phyloP scores from a whole-genome alignment of 2,888 invertebrate species.

The Drosophila leonis region DNA sequence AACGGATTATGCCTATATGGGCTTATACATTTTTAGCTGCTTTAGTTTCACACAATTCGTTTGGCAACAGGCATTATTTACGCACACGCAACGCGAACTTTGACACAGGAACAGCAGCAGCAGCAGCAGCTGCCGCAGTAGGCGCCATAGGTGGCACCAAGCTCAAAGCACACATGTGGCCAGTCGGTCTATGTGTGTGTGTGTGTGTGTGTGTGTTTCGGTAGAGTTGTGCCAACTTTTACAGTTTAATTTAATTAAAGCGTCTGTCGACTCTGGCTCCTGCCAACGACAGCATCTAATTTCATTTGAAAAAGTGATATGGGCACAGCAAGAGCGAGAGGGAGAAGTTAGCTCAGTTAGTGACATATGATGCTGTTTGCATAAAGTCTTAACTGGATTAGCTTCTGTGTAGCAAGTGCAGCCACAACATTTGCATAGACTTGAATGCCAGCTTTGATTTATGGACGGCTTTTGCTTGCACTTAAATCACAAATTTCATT shows the following conservation, averaged over 20 bases:
- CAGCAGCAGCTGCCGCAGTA: neutral
- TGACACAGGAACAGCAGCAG: slow-evolving; percentile 50
- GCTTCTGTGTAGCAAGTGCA: slow-evolving; percentile 42
- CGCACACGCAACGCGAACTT: slow-evolving; percentile 64
- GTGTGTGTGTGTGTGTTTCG: slow-evolving; percentile 15
- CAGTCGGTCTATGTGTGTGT: slow-evolving; percentile 23
- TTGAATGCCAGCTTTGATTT: slow-evolving; percentile 43
- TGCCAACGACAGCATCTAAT: slow-evolving; percentile 62
- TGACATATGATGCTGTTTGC: slow-evolving; percentile 68
- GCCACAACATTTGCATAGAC: slow-evolving; percentile 63
- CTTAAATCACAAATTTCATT: slow-evolving; percentile 28
- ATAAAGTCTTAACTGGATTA: slow-evolving; percentile 59
- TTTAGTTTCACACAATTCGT: slow-evolving; percentile 67
- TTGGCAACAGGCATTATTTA: slow-evolving; percentile 61
- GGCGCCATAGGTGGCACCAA: slow-evolving; percentile 33
- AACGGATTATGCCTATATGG: slow-evolving; percentile 49
- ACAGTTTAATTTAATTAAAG: slow-evolving; percentile 77
- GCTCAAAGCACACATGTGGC: slow-evolving; percentile 45
- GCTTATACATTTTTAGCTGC: slow-evolving; percentile 50
- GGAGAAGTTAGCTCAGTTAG: slow-evolving; percentile 35
- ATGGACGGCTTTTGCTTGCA: slow-evolving; percentile 31
- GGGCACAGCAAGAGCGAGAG: neutral
- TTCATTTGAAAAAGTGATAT: slow-evolving; percentile 57
- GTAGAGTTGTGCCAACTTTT: slow-evolving; percentile 65
- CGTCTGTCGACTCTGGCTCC: slow-evolving; percentile 48